Evolutionary conservation across 2,888 invertebrate genomes (phyloP), one percentile per base, ranked within the genome.

Genomic region (Cryptocephalus primarius): DNA sequence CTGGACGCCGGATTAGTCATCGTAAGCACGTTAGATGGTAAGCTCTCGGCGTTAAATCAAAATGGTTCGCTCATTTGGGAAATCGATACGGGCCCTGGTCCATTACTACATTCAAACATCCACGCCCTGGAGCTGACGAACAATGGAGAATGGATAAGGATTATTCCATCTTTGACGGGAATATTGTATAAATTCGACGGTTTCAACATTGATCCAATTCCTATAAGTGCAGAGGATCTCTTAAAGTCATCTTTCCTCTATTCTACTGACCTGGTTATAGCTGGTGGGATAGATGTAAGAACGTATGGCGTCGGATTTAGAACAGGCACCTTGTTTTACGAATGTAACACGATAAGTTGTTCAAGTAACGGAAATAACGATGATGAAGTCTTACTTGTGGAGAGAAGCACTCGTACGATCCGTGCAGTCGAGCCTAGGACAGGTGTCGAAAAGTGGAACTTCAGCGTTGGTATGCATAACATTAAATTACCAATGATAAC

Each of bases 391-490:
- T 70, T 96, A 34, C 78, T 96, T 11, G 71, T 97, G 44, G 80
- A 87, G 54, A 76, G 92, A 33, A 83, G 82, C 57, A 88, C 90
- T 3, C 88, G 88, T 68, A 92, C 88, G 8, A 87, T 96, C 10
- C 75, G 95, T 44, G 95, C 95, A 4, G 78, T 93, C 4, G 94
- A 95, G 64, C 86, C 92, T 0, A 76, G 85, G 44, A 81, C 83
- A 9, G 95, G 96, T 2, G 68, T 72, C 40, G 95, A 96, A 73
- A 86, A 84, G 63, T 95, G 95, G 95, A 95, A 95, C 74, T 95
- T 93, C 67, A 93, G 92, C 68, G 94, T 95, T 14, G 92, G 88
- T 0, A 84, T 88, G 55, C 90, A 93, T 67, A 85, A 92, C 56
- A 64, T 94, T 43, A 82, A 82, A 46, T 48, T 83, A 60, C 61